Conservation (phyloP, 2,113 vertebrate species). For the Pipa parva region DNA sequence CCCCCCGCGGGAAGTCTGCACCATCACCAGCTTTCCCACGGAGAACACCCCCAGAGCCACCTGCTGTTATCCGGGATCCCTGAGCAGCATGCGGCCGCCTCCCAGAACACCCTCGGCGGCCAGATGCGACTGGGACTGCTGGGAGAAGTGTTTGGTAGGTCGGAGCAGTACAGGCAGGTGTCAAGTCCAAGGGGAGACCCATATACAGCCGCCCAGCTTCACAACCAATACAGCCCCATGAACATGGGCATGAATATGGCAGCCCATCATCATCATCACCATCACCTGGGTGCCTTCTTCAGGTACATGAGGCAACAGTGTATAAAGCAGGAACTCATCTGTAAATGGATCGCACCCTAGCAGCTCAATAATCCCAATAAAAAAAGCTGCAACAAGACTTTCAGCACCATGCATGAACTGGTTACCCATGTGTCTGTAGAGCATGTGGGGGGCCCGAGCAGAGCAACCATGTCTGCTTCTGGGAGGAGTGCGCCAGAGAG, state of each 20-base stretch:
- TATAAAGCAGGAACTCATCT: conserved; percentile 97
- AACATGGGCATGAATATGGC: conserved; percentile 88
- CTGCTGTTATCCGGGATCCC: conserved; percentile 79
- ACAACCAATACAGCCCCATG: conserved; percentile 88
- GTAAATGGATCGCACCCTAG: conserved; percentile 91
- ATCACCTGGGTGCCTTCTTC: conserved; percentile 86
- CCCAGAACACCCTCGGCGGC: conserved; percentile 84
- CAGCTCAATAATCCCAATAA: conserved; percentile 67
- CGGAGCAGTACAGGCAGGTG: conserved; percentile 84
- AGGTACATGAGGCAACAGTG: conserved; percentile 97
- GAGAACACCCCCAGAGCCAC: conserved; percentile 83
- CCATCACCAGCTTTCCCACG: conserved; percentile 83
- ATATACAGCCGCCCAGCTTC: conserved; percentile 82
- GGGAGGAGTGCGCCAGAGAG: conserved; percentile 94
- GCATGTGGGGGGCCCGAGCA: conserved; percentile 97
- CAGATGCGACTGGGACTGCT: conserved; percentile 90
- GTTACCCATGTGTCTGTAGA: conserved; percentile 97
- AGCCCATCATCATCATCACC: conserved; percentile 61
- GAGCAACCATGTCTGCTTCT: conserved; percentile 90
- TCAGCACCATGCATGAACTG: conserved; percentile 97
- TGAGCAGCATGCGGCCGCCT: conserved; percentile 74
- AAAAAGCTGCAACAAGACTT: conserved; percentile 91
- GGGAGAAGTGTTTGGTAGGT: conserved; percentile 83
- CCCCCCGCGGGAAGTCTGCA: conserved; percentile 82
- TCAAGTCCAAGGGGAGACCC: conserved; percentile 79